These are phyloP conservation scores for Notechis scutatus DNA, from an alignment of 2,113 vertebrate species.

Conservation along the genomic window DNA sequence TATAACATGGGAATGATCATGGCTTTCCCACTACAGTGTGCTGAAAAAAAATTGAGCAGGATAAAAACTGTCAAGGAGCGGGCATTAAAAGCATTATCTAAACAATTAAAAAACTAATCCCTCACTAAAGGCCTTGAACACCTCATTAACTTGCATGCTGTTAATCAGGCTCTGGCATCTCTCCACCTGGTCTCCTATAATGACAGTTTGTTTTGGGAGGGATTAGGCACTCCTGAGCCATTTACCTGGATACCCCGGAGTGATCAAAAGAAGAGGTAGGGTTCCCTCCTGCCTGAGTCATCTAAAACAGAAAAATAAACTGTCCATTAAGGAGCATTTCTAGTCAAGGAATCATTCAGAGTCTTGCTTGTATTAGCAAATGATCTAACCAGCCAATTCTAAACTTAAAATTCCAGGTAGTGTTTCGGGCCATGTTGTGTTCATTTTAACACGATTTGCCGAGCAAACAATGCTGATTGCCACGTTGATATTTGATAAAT, in stretches of 20 bases:
- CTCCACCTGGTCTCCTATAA: not conserved
- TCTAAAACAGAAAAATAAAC: constrained; percentile 5
- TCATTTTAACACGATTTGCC: not conserved
- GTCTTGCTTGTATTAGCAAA: not conserved
- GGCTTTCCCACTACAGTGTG: not conserved
- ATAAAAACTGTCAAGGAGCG: not conserved
- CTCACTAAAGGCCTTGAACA: not conserved
- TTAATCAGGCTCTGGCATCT: not conserved
- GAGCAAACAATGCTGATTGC: not conserved
- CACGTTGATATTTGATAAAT: not conserved
- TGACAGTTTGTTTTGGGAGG: not conserved
- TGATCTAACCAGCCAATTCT: not conserved
- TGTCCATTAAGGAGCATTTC: not conserved
- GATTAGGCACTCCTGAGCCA: not conserved
- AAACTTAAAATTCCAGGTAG: not conserved
- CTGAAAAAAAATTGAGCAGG: not conserved
- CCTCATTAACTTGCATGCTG: not conserved
- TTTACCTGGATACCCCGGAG: rapidly evolving
- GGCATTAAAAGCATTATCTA: not conserved
- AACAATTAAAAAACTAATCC: not conserved
- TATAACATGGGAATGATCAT: not conserved
- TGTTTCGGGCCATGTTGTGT: not conserved
- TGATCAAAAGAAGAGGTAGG: constrained; percentile 7
- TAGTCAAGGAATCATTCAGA: not conserved
- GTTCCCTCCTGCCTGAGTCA: not conserved